Evolutionary conservation across 2,888 invertebrate species (phyloP).

Genomic region (Spilarctia lutea): DNA sequence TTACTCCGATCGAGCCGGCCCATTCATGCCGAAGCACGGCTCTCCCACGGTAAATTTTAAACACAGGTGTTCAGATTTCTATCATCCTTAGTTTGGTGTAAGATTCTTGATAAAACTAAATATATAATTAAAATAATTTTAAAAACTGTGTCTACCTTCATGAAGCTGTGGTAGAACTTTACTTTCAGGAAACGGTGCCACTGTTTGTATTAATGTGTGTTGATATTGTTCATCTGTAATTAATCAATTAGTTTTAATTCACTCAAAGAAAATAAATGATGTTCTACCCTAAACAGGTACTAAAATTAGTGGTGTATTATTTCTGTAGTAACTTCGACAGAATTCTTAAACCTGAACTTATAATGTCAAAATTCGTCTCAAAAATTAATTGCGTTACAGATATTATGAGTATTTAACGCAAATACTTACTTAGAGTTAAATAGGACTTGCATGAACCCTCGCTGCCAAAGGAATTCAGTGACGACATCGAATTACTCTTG

Average conservation of each 20-base stretch:
- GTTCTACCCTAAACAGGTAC: background rate
- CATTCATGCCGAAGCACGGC: too few relatives aligned
- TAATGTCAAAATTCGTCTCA: background rate
- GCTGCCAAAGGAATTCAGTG: slow-evolving; percentile 71
- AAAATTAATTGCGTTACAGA: background rate
- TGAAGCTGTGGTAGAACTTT: slow-evolving; percentile 65
- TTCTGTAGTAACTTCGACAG: background rate
- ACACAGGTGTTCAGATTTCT: background rate
- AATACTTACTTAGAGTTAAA: slow-evolving; percentile 47
- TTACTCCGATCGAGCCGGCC: too few relatives aligned
- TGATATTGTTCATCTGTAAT: slow-evolving; percentile 58
- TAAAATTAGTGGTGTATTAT: background rate
- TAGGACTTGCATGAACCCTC: slow-evolving; percentile 56
- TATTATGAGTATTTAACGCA: background rate
- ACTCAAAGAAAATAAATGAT: background rate
- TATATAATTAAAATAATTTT: too few relatives aligned
- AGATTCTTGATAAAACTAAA: too few relatives aligned
- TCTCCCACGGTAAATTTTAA: too few relatives aligned
- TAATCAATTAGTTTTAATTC: background rate
- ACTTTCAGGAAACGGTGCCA: slow-evolving; percentile 64
- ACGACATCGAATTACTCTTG: slow-evolving; percentile 73
- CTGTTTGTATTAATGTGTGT: slow-evolving; percentile 60
- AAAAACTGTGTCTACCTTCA: slow-evolving; percentile 69
- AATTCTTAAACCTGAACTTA: too few relatives aligned
- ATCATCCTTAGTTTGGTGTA: too few relatives aligned